Conservation (phyloP, 2,113 vertebrate species). For the Cervus canadensis region DNA sequence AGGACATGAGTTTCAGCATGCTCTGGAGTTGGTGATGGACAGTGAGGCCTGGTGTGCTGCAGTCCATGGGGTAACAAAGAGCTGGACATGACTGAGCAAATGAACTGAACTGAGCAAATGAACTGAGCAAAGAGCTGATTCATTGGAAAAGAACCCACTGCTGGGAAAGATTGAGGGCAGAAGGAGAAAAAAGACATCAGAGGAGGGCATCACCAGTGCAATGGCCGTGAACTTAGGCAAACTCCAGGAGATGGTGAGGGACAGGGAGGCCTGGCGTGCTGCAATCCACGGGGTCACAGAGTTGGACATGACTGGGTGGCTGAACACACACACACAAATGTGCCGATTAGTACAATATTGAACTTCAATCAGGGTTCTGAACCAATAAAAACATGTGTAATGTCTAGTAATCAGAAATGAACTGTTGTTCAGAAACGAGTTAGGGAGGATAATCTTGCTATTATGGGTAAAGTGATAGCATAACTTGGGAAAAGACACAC, state of each 20-base stretch:
- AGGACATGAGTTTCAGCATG: too few species aligned
- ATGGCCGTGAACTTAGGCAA: not conserved
- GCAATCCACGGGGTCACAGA: not conserved
- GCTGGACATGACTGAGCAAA: too few species aligned
- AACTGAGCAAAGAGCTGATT: too few species aligned
- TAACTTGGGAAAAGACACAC: not conserved
- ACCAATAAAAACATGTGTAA: not conserved
- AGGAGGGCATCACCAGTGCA: not conserved
- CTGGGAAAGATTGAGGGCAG: too few species aligned
- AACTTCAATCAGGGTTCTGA: not conserved
- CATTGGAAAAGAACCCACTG: too few species aligned
- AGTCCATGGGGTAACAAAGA: too few species aligned
- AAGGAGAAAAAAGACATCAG: too few species aligned
- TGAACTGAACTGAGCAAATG: too few species aligned
- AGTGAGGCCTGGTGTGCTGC: too few species aligned
- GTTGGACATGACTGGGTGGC: not conserved
- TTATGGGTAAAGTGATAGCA: not conserved
- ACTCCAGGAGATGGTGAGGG: not conserved
- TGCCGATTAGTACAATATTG: not conserved
- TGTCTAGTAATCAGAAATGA: slow-evolving; percentile 14
- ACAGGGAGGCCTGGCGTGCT: not conserved
- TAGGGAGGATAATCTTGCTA: not conserved
- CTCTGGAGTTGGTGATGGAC: too few species aligned
- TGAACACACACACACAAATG: not conserved
- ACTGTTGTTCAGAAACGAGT: slow-evolving; percentile 1